Percentiles rank a stretch among this genome's conserved stretches.
phyloP scores from a whole-genome alignment of 1,140 invertebrate genomes.

The Nymphalis io region DNA sequence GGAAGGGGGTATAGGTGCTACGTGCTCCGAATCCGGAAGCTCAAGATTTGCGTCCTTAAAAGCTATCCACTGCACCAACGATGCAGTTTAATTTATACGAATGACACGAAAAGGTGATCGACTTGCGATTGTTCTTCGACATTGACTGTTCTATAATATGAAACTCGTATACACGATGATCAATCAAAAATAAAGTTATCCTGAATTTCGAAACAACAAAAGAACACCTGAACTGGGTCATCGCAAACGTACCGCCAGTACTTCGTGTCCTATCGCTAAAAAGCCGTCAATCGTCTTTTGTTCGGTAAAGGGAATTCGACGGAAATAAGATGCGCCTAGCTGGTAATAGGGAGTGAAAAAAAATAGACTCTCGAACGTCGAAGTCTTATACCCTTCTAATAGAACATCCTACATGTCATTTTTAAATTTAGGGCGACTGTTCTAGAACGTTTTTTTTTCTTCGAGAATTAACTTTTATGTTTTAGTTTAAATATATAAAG shows the following conservation, averaged over 20 bases:
- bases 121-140: too few relatives aligned
- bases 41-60: too few relatives aligned
- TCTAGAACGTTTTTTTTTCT: too few relatives aligned
- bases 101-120: too few relatives aligned
- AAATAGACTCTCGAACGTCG: background rate
- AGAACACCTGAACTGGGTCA: conserved; percentile 24
- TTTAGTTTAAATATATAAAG: too few relatives aligned
- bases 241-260: conserved; percentile 12
- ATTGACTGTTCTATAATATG: background rate
- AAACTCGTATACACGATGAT: background rate
- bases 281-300: conserved; percentile 24
- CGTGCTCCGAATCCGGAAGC: background rate
- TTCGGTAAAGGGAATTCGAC: conserved; percentile 17
- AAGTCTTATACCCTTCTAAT: background rate
- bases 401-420: background rate
- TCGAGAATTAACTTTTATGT: too few relatives aligned
- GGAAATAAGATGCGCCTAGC: conserved; percentile 22
- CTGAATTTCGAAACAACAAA: conserved; percentile 1
- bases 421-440: background rate
- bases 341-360: conserved; percentile 9
- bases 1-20: too few relatives aligned
- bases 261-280: conserved; percentile 29
- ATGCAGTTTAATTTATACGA: too few relatives aligned
- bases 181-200: conserved; percentile 2
- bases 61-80: too few relatives aligned